Conservation (phyloP, 2,113 vertebrate genomes). For the Cyanocitta stelleri region DNA sequence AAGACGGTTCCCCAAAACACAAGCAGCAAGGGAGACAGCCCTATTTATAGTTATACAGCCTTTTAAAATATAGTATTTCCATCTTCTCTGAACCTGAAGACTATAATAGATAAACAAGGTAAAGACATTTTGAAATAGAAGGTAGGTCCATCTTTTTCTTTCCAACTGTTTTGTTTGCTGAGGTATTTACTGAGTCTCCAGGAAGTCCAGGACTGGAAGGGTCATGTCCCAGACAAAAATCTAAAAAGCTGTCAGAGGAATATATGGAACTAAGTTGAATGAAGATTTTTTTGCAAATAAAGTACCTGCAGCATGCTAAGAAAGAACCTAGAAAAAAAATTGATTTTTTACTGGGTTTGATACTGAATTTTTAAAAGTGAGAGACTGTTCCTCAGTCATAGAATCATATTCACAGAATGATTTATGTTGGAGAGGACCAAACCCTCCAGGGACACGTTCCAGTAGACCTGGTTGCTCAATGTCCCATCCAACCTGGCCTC, state of each 20-base stretch:
- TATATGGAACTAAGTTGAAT: background rate
- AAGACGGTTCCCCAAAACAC: background rate
- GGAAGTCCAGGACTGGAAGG: background rate
- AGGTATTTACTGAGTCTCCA: background rate
- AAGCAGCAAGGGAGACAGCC: background rate
- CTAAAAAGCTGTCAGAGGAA: background rate
- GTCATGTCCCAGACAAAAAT: background rate
- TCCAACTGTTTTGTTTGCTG: background rate
- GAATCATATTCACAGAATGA: background rate
- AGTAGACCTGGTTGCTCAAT: background rate
- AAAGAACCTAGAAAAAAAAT: background rate
- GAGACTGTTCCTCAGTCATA: background rate
- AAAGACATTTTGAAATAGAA: background rate
- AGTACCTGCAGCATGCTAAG: background rate
- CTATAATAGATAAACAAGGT: background rate
- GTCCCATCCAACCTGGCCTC: accelerated
- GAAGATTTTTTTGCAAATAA: background rate
- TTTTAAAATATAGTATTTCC: background rate
- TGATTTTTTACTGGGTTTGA: background rate
- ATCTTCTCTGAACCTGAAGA: background rate
- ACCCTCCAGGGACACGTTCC: background rate
- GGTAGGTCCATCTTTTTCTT: conserved; percentile 11
- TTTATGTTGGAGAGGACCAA: background rate
- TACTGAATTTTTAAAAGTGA: background rate
- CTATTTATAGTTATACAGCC: background rate